A percentile compares a stretch with the other conserved stretches of the same genome.
phyloP scores from a whole-genome alignment of 2,888 invertebrate species.

The Dendrolimus pini region DNA sequence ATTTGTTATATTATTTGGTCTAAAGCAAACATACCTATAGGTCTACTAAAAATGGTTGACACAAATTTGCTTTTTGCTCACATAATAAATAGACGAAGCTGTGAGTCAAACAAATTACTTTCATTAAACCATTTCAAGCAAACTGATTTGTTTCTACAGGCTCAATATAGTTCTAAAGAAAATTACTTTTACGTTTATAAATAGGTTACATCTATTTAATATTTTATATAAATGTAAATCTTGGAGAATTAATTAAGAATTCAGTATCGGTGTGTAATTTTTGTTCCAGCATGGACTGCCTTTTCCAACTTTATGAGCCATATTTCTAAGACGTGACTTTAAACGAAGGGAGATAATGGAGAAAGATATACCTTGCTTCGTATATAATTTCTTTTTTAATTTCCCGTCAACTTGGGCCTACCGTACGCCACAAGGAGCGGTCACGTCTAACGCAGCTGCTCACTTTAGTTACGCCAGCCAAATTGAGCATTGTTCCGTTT shows the following conservation, averaged over 20 bases:
- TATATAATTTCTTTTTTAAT: slow-evolving; percentile 31
- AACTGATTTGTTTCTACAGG: no score
- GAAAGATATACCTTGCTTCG: slow-evolving; percentile 16
- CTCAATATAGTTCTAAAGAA: no score
- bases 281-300: no score
- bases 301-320: slow-evolving; percentile 10
- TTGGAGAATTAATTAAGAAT: no score
- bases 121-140: neutral
- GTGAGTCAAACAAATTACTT: no score
- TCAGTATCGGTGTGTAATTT: no score
- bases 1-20: no score
- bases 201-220: no score
- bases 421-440: slow-evolving; percentile 23
- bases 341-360: slow-evolving; percentile 28
- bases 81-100: neutral
- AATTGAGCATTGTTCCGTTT: slow-evolving; percentile 40
- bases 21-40: no score
- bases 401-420: slow-evolving; percentile 29
- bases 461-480: slow-evolving; percentile 34
- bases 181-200: no score
- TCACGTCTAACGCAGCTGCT: slow-evolving; percentile 46
- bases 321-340: slow-evolving; percentile 30
- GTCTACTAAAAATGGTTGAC: neutral
- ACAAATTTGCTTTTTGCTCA: neutral
- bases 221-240: no score